Evolutionary conservation across 2,113 vertebrate species (phyloP).

Genomic region (Calyptomena viridis): DNA sequence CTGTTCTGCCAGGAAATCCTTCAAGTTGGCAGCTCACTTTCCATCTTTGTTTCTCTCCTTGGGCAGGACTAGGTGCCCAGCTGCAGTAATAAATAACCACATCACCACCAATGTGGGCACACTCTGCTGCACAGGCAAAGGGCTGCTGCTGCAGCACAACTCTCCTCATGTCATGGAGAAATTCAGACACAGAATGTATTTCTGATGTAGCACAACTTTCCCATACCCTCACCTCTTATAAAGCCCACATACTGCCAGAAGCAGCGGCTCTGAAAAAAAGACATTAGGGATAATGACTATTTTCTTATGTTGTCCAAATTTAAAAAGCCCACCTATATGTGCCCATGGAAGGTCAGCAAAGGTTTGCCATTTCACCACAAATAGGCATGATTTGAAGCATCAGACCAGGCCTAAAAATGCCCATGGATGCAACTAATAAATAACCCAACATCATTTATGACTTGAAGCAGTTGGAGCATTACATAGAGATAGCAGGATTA

Average conservation of each 20-base stretch:
- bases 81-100: background rate
- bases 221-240: background rate
- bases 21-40: background rate
- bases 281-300: background rate
- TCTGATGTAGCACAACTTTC: background rate
- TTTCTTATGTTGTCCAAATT: fast-evolving
- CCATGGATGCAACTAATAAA: background rate
- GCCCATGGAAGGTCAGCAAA: background rate
- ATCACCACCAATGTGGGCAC: fast-evolving
- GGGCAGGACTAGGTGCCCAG: background rate
- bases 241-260: background rate
- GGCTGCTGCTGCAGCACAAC: background rate
- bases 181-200: background rate
- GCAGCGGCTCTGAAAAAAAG: background rate
- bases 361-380: background rate
- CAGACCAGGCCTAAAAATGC: background rate
- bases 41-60: fast-evolving
- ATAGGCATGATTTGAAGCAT: background rate
- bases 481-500: fast-evolving
- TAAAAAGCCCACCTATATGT: background rate
- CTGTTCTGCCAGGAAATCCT: background rate
- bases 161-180: background rate
- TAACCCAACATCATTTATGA: background rate
- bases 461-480: background rate
- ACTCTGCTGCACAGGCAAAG: background rate